Conservation (phyloP, 1,140 invertebrate species). For the Pentalonia nigronervosa region DNA sequence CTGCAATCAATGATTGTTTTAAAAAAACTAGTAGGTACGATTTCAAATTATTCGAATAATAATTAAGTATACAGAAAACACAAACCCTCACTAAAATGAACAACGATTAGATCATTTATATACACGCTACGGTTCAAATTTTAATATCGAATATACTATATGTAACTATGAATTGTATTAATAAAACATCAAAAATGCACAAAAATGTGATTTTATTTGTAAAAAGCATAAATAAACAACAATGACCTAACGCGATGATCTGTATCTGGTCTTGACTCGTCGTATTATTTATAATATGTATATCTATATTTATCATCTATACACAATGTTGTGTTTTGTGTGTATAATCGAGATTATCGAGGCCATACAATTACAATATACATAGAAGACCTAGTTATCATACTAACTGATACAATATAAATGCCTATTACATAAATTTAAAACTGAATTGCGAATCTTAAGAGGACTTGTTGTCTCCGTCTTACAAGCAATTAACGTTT, state of each 20-base stretch:
- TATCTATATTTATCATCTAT: background rate
- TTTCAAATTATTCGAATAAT: background rate
- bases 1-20: background rate
- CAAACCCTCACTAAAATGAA: background rate
- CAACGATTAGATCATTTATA: background rate
- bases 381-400: background rate
- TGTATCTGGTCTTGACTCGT: background rate
- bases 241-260: background rate
- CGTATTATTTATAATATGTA: background rate
- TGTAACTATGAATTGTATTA: background rate
- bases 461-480: too few relatives aligned
- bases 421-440: background rate
- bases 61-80: background rate
- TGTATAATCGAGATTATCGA: background rate
- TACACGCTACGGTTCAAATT: background rate
- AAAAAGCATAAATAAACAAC: background rate
- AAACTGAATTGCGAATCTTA: background rate
- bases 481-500: too few relatives aligned
- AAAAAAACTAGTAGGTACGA: background rate
- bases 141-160: background rate
- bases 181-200: background rate
- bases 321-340: background rate
- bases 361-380: constrained; percentile 41
- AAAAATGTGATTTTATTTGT: background rate
- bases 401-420: constrained; percentile 1